phyloP scores from a whole-genome alignment of 2,113 vertebrate species.

The Madoqua kirkii region DNA sequence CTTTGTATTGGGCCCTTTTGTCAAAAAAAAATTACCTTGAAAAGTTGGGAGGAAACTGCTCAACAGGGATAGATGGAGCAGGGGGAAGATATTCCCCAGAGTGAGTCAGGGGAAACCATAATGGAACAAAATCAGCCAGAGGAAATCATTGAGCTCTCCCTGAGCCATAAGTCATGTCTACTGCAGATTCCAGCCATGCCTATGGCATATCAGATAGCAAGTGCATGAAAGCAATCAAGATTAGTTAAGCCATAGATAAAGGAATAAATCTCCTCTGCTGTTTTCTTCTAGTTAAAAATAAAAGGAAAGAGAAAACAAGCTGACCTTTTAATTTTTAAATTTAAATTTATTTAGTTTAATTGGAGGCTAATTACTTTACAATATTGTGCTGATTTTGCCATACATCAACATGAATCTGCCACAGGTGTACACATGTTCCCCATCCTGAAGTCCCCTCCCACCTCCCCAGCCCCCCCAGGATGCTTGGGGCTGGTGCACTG shows the following conservation, averaged over 20 bases:
- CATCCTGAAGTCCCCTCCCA: too few species aligned
- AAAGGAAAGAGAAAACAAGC: background rate
- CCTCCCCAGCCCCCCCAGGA: too few species aligned
- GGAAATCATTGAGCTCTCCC: fast-evolving
- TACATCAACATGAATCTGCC: too few species aligned
- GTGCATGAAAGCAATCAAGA: background rate
- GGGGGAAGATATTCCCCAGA: background rate
- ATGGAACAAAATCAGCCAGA: background rate
- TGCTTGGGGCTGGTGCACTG: too few species aligned
- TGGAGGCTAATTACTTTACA: too few species aligned
- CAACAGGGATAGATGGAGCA: background rate
- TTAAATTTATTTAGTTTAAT: too few species aligned
- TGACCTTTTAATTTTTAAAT: background rate
- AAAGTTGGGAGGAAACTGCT: background rate
- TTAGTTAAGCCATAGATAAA: too few species aligned
- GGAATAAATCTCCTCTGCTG: background rate
- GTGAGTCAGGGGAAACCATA: background rate
- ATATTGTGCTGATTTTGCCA: too few species aligned
- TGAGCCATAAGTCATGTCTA: too few species aligned
- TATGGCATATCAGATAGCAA: fast-evolving
- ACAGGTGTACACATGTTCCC: too few species aligned
- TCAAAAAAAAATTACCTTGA: background rate
- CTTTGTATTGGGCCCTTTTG: background rate
- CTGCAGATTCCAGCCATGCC: background rate
- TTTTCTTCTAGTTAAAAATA: background rate